Conservation (phyloP, 2,113 vertebrate species). For the Megaceryle maxima region DNA sequence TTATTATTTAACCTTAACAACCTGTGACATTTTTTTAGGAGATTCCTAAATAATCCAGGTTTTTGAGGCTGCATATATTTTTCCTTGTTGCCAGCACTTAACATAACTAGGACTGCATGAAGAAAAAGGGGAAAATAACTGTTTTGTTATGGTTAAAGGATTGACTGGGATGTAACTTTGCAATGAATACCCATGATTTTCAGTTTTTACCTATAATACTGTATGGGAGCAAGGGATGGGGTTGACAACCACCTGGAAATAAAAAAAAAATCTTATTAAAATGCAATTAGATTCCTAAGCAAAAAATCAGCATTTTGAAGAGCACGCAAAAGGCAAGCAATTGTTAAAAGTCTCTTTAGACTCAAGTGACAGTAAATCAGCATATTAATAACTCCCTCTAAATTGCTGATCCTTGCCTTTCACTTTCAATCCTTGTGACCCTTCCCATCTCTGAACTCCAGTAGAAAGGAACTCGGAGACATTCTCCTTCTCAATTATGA, state of each 20-base stretch:
- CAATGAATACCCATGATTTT: neutral
- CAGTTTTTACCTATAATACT: neutral
- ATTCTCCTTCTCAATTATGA: neutral
- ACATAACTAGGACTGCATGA: neutral
- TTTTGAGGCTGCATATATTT: neutral
- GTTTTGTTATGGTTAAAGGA: slow-evolving; percentile 16
- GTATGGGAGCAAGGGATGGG: neutral
- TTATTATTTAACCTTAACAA: slow-evolving; percentile 25
- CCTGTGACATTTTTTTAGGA: slow-evolving; percentile 28
- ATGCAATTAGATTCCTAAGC: neutral
- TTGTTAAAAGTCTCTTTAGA: slow-evolving; percentile 35
- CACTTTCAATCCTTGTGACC: neutral
- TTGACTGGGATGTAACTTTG: neutral
- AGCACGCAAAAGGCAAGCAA: slow-evolving; percentile 6
- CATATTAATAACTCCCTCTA: slow-evolving; percentile 44
- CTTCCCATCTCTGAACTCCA: neutral
- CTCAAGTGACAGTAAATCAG: slow-evolving; percentile 44
- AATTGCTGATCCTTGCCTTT: slow-evolving; percentile 34
- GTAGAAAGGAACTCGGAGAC: neutral
- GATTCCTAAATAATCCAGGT: slow-evolving; percentile 30
- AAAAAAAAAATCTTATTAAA: slow-evolving; percentile 4
- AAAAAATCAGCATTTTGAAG: slow-evolving; percentile 39
- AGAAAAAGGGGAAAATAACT: slow-evolving; percentile 13
- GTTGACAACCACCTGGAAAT: neutral
- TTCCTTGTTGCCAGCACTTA: neutral